phyloP scores from a whole-genome alignment of 2,113 vertebrate species.

The Corynorhinus townsendii region DNA sequence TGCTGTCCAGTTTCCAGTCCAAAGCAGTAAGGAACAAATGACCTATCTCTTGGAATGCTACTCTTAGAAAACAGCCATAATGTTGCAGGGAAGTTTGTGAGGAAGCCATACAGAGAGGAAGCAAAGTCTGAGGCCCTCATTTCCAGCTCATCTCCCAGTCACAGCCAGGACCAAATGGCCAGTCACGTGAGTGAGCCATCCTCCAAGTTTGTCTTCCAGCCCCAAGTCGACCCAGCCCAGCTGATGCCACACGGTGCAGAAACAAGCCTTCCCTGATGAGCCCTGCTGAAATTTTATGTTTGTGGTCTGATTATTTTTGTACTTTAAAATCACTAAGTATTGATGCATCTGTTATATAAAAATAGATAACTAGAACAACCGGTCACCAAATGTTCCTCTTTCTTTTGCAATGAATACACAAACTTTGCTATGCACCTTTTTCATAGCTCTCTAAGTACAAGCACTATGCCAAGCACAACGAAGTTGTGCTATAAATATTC shows the following conservation, averaged over 20 bases:
- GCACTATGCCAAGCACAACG: neutral
- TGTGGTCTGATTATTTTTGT: neutral
- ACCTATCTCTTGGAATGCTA: neutral
- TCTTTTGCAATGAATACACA: neutral
- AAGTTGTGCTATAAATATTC: conserved; percentile 45
- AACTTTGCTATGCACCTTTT: neutral
- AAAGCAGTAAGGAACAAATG: neutral
- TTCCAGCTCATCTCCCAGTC: neutral
- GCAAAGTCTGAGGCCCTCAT: neutral
- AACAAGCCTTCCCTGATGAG: neutral
- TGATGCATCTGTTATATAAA: neutral
- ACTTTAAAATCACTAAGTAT: neutral
- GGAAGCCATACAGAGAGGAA: neutral
- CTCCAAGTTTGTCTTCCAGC: neutral
- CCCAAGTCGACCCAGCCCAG: too few relatives aligned
- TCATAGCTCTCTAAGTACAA: neutral
- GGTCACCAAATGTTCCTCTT: neutral
- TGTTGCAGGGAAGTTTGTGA: neutral
- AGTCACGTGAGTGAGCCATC: neutral
- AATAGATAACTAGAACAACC: neutral
- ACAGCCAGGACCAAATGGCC: neutral
- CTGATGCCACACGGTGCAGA: neutral
- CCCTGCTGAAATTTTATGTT: neutral
- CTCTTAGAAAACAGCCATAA: neutral
- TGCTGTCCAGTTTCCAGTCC: neutral